Evolutionary conservation across 2,888 invertebrate genomes (phyloP), one percentile per base, ranked within the genome.

Genomic region (Gibbula magus): DNA sequence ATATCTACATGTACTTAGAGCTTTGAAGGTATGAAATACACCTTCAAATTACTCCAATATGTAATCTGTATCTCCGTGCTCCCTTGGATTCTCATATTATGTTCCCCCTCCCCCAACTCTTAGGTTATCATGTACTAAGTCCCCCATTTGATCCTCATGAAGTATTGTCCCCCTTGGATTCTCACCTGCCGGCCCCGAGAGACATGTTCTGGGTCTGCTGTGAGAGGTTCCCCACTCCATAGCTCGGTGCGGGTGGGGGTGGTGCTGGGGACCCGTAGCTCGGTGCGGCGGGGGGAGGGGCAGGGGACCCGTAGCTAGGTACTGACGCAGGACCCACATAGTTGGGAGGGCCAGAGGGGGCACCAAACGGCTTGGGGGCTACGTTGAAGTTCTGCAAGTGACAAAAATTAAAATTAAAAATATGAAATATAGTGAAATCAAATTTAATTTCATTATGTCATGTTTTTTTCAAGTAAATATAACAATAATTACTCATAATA

Each of bases 281-380:
- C 18, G 70, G 32, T 20, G 35, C 32, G 7, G 70, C 70, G 29
- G 61, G 61, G 16, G 61, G 61, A 35, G 70, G 35, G 0, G 70
- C 18, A 10, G 70, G 39, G 39, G 70, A 20, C 10, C 32, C 35
- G n/a, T 32, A 20, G 13, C 32, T 32, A 10, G 70, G 32, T 16
- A 32, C 32, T n/a, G 70, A 16, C 8, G 45, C 4, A n/a, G 61
- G 61, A 20, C 67, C 67, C 25, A 25, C 25, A 54, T 74, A 32
- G 75, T 80, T 80, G 56, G 67, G 82, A 73, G 81, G 80, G 73
- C 83, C 77, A 20, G 85, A 75, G 75, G 79, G 78, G 7, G 76
- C 70, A 45, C 88, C 87, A 83, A 89, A 91, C 29, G 91, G 91
- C 66, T 88, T 87, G 10, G 91, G 88, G 22, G 88, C 86, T 61